Base-by-base conservation (phyloP, 2,888 invertebrate genomes). In the Drosophila peninsularis region DNA sequence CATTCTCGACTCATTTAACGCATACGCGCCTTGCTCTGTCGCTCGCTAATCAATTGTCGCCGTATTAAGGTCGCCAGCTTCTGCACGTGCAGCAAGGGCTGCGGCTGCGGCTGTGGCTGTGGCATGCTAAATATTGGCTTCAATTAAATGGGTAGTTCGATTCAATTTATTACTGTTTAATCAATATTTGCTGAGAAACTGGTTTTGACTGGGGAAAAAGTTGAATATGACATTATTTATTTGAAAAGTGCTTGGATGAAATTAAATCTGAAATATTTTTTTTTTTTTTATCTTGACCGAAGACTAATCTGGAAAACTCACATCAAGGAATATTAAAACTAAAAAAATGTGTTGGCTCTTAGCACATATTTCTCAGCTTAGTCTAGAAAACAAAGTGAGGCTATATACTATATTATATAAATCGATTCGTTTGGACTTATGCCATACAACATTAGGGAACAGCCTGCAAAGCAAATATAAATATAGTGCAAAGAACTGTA, bases 1-100 rank as follows among this genome's bases (percentile, higher is more conserved):
- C 24, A 56, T 56, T 58, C 66, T 47, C 52, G 64, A 65, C 83
- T 88, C 88, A 90, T 90, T 88, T 88, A 78, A 78, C 88, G 63
- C 56, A 72, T 61, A 70, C 75, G 82, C 80, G 78, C 82, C 82
- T 83, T 78, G 76, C 81, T 77, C 79, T 66, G 70, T 81, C 80
- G 75, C 75, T 68, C 62, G 78, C 88, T 88, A 85, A 87, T 84
- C 86, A 88, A 85, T 88, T 88, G 75, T 76, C 76, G 76, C 65
- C 75, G 78, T 72, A 86, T 88, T 86, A 86, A 86, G 88, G 83
- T 86, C 86, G 75, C 65, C 60, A 49, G 55, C 66, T 58, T 39
- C 71, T 67, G 63, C 45, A 53, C 57, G 30, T 4, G 7, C 14
- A 37, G 30, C 0, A 21, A 53, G 36, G 9, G 24, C 9, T 14